Percentiles rank a stretch among this genome's conserved stretches.
phyloP scores from a whole-genome alignment of 2,113 vertebrate species.

The Crotalus horridus region DNA sequence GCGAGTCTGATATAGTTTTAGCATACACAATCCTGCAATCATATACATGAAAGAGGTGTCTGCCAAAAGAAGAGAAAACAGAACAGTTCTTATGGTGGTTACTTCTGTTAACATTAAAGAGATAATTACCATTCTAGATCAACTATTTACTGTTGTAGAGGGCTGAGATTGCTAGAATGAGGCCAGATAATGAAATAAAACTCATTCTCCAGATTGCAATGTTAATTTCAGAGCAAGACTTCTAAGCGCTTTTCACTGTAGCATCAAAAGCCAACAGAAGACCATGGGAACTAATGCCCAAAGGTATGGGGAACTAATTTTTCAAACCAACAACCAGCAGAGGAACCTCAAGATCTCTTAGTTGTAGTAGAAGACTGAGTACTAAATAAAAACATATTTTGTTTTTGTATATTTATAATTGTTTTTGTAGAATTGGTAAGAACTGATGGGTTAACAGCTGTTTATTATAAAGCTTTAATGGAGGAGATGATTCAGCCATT shows the following conservation, averaged over 20 bases:
- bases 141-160: not conserved
- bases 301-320: not conserved
- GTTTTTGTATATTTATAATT: not conserved
- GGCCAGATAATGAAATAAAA: not conserved
- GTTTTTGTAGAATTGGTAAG: not conserved
- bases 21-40: slow-evolving; percentile 80
- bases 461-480: no score
- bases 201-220: not conserved
- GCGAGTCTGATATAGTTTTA: slow-evolving; percentile 81
- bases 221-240: not conserved
- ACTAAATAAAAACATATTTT: not conserved
- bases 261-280: not conserved
- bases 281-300: not conserved
- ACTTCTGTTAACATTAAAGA: not conserved
- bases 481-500: no score
- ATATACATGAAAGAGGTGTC: slow-evolving; percentile 85
- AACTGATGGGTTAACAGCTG: no score
- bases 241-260: not conserved
- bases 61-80: slow-evolving; percentile 47
- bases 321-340: not conserved
- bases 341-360: not conserved
- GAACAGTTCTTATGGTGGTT: not conserved
- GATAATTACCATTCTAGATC: not conserved
- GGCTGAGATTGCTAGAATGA: not conserved
- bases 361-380: not conserved